These are phyloP conservation scores for Ornithoptera priamus DNA, from an alignment of 2,888 invertebrate species.

Conservation along the genomic window DNA sequence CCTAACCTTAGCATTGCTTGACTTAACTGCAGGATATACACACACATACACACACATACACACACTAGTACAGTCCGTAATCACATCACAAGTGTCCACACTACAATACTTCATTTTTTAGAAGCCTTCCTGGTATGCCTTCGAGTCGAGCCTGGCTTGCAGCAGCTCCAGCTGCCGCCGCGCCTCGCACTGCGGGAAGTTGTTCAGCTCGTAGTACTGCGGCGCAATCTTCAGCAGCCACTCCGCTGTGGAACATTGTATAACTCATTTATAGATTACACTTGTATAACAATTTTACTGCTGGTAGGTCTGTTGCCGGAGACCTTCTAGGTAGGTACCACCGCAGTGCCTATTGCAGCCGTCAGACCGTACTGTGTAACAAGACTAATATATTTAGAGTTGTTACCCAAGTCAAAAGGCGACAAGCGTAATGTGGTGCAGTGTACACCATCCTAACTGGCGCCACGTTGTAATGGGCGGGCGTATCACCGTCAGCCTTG, in stretches of 20 bases:
- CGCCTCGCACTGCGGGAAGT: conserved; percentile 99
- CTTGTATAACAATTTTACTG: too few species aligned
- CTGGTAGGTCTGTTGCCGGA: too few species aligned
- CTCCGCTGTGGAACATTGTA: conserved; percentile 82
- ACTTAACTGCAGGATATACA: not conserved
- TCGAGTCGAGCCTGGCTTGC: conserved; percentile 91
- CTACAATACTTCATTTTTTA: conserved; percentile 53
- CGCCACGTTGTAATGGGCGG: too few species aligned
- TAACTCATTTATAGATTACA: too few species aligned
- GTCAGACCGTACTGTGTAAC: too few species aligned
- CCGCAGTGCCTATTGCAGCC: too few species aligned
- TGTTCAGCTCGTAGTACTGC: conserved; percentile 98
- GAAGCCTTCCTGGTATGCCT: conserved; percentile 94
- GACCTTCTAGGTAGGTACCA: too few species aligned
- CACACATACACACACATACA: not conserved
- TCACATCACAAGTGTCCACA: conserved; percentile 17
- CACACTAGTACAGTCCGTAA: conserved; percentile 2
- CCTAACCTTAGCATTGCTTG: not conserved
- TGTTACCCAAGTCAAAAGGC: too few species aligned
- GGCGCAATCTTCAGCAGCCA: conserved; percentile 97
- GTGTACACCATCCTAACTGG: too few species aligned
- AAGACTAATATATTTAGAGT: too few species aligned
- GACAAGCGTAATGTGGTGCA: too few species aligned
- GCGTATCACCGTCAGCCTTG: too few species aligned
- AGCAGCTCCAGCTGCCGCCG: conserved; percentile 94